These are phyloP conservation scores for Nudaria mundana DNA, from an alignment of 2,888 invertebrate species.

Conservation along the genomic window DNA sequence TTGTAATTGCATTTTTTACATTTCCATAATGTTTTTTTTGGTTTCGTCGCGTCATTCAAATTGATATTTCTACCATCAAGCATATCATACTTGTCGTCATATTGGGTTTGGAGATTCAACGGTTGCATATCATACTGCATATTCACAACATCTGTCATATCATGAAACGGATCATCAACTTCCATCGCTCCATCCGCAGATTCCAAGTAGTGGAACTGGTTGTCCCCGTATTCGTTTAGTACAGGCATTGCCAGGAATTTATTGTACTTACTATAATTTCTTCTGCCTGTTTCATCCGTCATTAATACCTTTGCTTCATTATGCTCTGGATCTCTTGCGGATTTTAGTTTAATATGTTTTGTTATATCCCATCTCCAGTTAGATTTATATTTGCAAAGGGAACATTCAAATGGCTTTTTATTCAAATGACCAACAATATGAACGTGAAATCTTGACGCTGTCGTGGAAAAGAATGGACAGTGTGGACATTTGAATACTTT, in stretches of 20 bases:
- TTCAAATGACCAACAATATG: conserved; percentile 96
- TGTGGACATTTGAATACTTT: conserved; percentile 96
- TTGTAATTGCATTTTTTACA: conserved; percentile 95
- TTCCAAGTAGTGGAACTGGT: conserved; percentile 69
- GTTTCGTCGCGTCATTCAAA: conserved; percentile 66
- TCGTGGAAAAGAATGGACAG: conserved; percentile 95
- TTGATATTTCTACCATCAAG: conserved; percentile 46
- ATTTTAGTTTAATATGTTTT: conserved; percentile 95
- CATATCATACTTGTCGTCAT: conserved; percentile 50
- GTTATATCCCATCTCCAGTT: conserved; percentile 99
- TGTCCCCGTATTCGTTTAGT: conserved; percentile 80
- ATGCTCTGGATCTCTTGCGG: conserved; percentile 91
- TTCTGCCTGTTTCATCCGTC: conserved; percentile 94
- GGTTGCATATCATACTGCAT: conserved; percentile 81
- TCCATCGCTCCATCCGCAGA: conserved; percentile 67
- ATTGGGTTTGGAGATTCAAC: conserved; percentile 79
- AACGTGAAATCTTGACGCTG: conserved; percentile 95
- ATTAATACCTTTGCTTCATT: conserved; percentile 91
- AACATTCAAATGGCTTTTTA: conserved; percentile 97
- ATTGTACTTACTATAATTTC: conserved; percentile 96
- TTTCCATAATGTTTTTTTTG: conserved; percentile 90
- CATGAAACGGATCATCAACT: conserved; percentile 74
- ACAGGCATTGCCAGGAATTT: conserved; percentile 88
- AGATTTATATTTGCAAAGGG: conserved; percentile 94
- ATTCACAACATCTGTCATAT: conserved; percentile 59